These are phyloP conservation scores for Chrysaora quinquecirrha DNA, from an alignment of 30 jellyfish, hydroid and myxozoan genomes.

Conservation along the genomic window DNA sequence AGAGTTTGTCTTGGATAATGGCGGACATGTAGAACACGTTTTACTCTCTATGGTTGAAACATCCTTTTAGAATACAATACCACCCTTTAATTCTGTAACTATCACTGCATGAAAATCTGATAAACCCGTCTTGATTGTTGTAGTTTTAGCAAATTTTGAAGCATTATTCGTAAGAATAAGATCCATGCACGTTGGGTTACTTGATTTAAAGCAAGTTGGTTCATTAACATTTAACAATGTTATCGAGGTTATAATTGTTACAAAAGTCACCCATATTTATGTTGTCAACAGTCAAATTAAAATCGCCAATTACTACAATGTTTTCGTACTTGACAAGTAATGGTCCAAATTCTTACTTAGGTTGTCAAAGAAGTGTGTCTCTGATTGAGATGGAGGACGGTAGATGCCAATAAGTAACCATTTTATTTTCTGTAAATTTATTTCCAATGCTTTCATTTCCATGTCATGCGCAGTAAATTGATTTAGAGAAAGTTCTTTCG, in stretches of 20 bases:
- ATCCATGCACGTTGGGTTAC: slow-evolving; percentile 27
- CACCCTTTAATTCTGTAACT: too few relatives aligned
- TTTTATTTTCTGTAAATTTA: slow-evolving; percentile 28
- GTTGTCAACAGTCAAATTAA: slow-evolving; percentile 12
- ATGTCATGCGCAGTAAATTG: slow-evolving; percentile 4
- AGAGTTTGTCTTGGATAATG: too few relatives aligned
- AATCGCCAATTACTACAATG: too few relatives aligned
- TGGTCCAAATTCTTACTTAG: neutral
- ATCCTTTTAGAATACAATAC: too few relatives aligned
- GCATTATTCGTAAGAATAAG: too few relatives aligned
- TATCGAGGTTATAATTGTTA: too few relatives aligned
- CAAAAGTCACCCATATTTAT: neutral
- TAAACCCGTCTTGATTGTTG: too few relatives aligned
- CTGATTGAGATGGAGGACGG: slow-evolving; percentile 56
- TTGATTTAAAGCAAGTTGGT: slow-evolving; percentile 40
- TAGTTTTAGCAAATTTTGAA: too few relatives aligned
- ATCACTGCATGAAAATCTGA: too few relatives aligned
- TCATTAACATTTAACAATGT: slow-evolving; percentile 20
- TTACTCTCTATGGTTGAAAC: too few relatives aligned
- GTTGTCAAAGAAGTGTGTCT: slow-evolving; percentile 13
- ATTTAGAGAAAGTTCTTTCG: slow-evolving; percentile 4
- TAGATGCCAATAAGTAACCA: slow-evolving; percentile 53
- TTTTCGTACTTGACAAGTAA: slow-evolving; percentile 20
- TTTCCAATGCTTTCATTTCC: slow-evolving; percentile 33
- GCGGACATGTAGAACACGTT: too few relatives aligned